These are phyloP conservation scores for Drosophila recens DNA, from an alignment of 2,888 invertebrate species.

Conservation along the genomic window DNA sequence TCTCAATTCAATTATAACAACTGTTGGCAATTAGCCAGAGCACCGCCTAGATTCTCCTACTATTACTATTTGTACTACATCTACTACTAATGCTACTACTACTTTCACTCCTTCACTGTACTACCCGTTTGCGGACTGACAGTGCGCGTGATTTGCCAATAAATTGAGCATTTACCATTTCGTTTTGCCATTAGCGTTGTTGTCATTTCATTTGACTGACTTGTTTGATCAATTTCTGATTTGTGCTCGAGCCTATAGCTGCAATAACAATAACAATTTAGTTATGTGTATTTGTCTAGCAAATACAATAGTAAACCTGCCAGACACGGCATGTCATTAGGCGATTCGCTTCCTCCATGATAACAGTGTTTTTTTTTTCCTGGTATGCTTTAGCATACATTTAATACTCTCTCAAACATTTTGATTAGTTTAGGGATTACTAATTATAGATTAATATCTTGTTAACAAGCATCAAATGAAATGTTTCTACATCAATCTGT, in stretches of 20 bases:
- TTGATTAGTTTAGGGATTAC: background rate
- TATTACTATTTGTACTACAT: background rate
- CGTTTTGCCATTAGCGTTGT: conserved; percentile 44
- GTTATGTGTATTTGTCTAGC: conserved; percentile 22
- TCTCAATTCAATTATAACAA: background rate
- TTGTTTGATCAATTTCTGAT: conserved; percentile 77
- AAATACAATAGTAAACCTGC: background rate
- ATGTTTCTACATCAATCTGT: background rate
- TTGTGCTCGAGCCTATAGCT: conserved; percentile 41
- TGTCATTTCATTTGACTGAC: conserved; percentile 75
- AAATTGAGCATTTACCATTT: conserved; percentile 41
- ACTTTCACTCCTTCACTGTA: conserved; percentile 6
- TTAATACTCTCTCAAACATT: background rate
- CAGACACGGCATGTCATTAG: conserved; percentile 42
- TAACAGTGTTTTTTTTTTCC: background rate
- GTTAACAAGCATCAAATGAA: background rate
- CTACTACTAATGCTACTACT: background rate
- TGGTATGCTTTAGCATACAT: background rate
- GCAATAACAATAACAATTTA: conserved; percentile 29
- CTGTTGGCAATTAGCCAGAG: conserved; percentile 5
- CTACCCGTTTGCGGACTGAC: conserved; percentile 3
- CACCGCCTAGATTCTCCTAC: background rate
- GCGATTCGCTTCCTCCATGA: background rate
- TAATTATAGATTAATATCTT: too few species aligned
- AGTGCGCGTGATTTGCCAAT: conserved; percentile 32